Conservation (phyloP, 2,113 vertebrate species). For the Hydropotes inermis region DNA sequence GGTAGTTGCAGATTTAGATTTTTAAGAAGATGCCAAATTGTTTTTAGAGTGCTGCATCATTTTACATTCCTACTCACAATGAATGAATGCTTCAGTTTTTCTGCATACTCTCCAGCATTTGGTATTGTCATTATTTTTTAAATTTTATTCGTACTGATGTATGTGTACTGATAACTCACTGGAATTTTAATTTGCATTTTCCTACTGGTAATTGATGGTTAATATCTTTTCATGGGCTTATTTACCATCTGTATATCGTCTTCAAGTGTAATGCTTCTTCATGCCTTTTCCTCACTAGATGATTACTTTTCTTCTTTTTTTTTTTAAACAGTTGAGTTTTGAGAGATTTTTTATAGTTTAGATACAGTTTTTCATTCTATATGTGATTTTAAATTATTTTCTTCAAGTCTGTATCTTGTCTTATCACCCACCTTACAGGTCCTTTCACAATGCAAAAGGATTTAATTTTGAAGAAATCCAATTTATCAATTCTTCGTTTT, state of each 20-base stretch:
- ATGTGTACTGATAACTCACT: neutral
- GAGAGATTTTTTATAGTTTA: neutral
- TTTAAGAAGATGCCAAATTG: neutral
- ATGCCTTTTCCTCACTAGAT: neutral
- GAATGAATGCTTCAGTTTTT: neutral
- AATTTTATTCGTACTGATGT: neutral
- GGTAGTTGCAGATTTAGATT: neutral
- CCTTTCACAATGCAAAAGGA: neutral
- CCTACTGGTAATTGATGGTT: neutral
- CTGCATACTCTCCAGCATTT: neutral
- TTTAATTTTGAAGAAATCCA: neutral
- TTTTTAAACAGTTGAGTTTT: neutral
- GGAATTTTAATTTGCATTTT: neutral
- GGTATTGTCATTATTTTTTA: neutral
- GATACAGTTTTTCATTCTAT: neutral
- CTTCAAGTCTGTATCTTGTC: neutral
- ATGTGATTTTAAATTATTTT: neutral
- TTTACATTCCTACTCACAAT: neutral
- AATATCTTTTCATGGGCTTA: neutral
- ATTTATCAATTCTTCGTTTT: neutral
- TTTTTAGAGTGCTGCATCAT: neutral
- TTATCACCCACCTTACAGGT: neutral
- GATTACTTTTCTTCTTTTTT: neutral
- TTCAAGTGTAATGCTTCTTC: neutral
- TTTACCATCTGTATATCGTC: neutral